A percentile compares a stretch with the other conserved stretches of the same genome.
Evolutionary conservation across 2,113 vertebrate genomes (phyloP).

Genomic region (Oriolus oriolus): DNA sequence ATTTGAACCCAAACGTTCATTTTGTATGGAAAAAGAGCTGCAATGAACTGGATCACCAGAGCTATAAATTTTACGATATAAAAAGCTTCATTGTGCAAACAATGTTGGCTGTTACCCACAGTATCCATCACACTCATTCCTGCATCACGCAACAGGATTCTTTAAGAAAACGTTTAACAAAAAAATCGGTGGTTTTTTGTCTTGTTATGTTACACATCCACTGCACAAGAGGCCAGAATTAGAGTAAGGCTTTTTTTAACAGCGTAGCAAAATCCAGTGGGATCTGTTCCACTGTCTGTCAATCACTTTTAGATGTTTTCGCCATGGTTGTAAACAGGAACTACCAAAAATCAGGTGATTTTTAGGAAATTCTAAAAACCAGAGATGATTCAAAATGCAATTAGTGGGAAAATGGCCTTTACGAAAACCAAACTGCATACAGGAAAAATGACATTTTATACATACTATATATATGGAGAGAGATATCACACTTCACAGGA

Average conservation of each 20-base stretch:
- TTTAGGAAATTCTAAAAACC: not conserved
- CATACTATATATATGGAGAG: not conserved
- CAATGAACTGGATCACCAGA: not conserved
- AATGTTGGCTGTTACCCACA: not conserved
- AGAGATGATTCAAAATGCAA: not conserved
- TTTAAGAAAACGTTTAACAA: not conserved
- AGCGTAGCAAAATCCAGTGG: not conserved
- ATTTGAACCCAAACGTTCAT: constrained; percentile 18
- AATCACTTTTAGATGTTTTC: not conserved
- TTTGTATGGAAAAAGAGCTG: not conserved
- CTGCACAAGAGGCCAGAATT: not conserved
- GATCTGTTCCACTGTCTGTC: not conserved
- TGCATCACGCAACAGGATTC: rapidly evolving
- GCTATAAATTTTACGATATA: not conserved
- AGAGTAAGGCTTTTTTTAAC: not conserved
- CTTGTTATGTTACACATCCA: not conserved
- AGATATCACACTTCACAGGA: not conserved
- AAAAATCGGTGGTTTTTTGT: not conserved
- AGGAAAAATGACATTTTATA: not conserved
- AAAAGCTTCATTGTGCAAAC: not conserved
- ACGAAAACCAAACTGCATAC: not conserved
- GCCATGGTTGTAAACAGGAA: not conserved
- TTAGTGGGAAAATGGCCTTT: not conserved
- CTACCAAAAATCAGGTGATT: not conserved
- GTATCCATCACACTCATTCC: not conserved